These are phyloP conservation scores for Musca domestica DNA, from an alignment of 1,140 invertebrate genomes.

Conservation along the genomic window DNA sequence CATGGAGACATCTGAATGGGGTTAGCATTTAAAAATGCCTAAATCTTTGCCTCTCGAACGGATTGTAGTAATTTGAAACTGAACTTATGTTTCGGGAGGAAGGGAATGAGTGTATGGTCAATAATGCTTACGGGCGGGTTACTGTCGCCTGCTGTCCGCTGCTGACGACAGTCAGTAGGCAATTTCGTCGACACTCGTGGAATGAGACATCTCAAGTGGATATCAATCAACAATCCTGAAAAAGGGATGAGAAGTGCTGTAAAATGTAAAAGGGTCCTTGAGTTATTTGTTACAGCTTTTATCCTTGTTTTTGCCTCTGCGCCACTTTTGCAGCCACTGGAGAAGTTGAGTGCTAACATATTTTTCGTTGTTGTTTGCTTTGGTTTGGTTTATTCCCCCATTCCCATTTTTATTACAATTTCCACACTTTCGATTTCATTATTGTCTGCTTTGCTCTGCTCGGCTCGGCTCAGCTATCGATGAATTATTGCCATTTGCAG, in stretches of 20 bases:
- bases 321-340: too few species aligned
- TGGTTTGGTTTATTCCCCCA: too few species aligned
- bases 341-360: too few species aligned
- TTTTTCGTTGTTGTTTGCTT: too few species aligned
- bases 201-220: conserved; percentile 13
- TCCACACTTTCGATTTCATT: conserved; percentile 22
- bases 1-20: neutral
- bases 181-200: too few species aligned
- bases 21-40: neutral
- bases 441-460: neutral
- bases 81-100: neutral
- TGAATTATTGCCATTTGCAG: conserved; percentile 9
- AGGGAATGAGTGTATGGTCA: neutral
- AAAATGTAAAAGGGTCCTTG: neutral
- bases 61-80: conserved; percentile 6
- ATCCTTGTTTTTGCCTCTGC: too few species aligned
- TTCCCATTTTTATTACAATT: conserved; percentile 10
- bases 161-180: too few species aligned
- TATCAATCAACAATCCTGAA: conserved; percentile 3
- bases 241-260: neutral
- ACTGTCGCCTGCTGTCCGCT: too few species aligned
- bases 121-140: too few species aligned
- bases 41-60: too few species aligned
- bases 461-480: neutral
- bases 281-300: too few species aligned